Base-by-base conservation (phyloP, 1,140 invertebrate genomes). In the Wasmannia auropunctata region DNA sequence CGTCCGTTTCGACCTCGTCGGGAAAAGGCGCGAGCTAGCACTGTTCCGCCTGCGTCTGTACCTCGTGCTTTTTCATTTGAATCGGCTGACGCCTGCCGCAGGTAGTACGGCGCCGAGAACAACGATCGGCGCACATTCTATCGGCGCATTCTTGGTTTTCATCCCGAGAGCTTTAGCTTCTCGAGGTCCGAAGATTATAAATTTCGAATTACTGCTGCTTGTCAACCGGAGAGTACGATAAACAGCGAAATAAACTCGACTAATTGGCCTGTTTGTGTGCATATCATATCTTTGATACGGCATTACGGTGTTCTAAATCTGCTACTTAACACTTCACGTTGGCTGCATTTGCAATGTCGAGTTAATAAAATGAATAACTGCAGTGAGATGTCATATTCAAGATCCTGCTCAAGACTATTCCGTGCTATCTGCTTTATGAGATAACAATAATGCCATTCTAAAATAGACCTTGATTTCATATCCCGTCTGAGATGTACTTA, bases 1-100 rank as follows among this genome's bases (percentile, higher is more conserved):
- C 56, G 62, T 25, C 76, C 37, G 16, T 25, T 16, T 25, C 79
- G 77, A 83, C 49, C 88, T 90, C 37, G 62, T 10, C 79, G 11
- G 28, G 77, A 79, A 90, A 85, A 90, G 69, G 51, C n/a, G 31
- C 76, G 46, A 65, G 49, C 40, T 37, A 58, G 4, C 51, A 90
- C 89, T 90, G 88, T 56, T 58, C 80, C 16, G 11, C 6, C 2
- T 25, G 25, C 25, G 58, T 22, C 56, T 43, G 25, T n/a, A 76
- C 16, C 86, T 72, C 62, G 40, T 60, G 46, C 51, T 90, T 90
- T 67, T 89, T 90, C 79, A 80, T 54, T 86, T 76, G 58, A 6
- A 54, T 65, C 70, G 63, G 8, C 49, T 25, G 43, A n/a, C 31
- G 54, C 37, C 25, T 60, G 46, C 19, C 16, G 56, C 19, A 31